phyloP scores from a whole-genome alignment of 2,888 invertebrate genomes.

The Ashinkailepas kermadecensis region DNA sequence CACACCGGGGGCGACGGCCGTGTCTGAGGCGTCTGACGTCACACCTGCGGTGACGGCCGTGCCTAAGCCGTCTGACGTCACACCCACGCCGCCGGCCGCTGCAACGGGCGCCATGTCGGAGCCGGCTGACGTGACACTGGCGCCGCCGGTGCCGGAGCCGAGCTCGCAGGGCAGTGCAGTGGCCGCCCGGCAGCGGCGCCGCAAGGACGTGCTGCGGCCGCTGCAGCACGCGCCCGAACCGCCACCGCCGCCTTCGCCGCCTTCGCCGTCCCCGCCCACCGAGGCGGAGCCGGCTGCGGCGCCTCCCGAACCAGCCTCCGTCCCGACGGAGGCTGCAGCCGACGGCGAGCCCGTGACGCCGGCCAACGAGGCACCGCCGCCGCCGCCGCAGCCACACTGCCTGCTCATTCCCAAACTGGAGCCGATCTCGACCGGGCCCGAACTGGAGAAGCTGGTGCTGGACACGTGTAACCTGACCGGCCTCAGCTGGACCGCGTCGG shows the following conservation, averaged over 20 bases:
- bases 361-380: not conserved
- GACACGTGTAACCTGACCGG: not conserved
- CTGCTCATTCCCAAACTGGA: not conserved
- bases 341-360: too few relatives aligned
- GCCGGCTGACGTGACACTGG: not conserved
- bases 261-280: not conserved
- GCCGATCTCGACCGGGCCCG: not conserved
- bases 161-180: too few relatives aligned
- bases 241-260: not conserved
- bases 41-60: not conserved
- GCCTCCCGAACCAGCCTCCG: not conserved
- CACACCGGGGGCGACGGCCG: too few relatives aligned
- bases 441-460: not conserved
- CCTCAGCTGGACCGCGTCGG: not conserved
- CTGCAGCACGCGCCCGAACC: not conserved
- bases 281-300: not conserved
- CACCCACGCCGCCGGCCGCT: not conserved
- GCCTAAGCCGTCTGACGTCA: not conserved
- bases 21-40: too few relatives aligned
- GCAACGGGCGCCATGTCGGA: not conserved
- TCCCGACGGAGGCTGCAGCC: too few relatives aligned
- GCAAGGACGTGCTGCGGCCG: slow-evolving; percentile 17
- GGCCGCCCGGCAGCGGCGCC: not conserved
- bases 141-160: not conserved
- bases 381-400: not conserved